Percentiles rank a stretch among this genome's conserved stretches.
phyloP scores from a whole-genome alignment of 2,888 invertebrate genomes.

The Synanthedon formicaeformis region DNA sequence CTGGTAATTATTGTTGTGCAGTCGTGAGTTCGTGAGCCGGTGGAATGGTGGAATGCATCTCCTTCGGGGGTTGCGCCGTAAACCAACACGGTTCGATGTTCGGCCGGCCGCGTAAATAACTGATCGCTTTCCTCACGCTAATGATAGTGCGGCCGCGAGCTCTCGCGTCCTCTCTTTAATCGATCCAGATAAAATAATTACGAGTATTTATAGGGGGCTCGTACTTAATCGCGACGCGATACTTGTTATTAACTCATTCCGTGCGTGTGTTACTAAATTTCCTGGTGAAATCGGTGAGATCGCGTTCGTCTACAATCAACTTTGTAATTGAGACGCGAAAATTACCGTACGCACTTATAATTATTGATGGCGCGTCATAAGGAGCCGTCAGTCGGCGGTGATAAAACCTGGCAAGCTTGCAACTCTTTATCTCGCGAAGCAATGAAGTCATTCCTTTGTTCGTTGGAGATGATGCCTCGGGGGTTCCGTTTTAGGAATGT shows the following conservation, averaged over 20 bases:
- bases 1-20: slow-evolving; percentile 70
- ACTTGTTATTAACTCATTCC: slow-evolving; percentile 36
- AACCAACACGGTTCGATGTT: slow-evolving; percentile 53
- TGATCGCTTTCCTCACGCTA: slow-evolving; percentile 64
- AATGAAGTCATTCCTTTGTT: slow-evolving; percentile 65
- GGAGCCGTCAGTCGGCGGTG: background rate
- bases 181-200: slow-evolving; percentile 64
- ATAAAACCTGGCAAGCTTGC: background rate
- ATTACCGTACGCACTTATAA: slow-evolving; percentile 1
- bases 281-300: slow-evolving; percentile 43
- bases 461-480: slow-evolving; percentile 34
- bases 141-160: slow-evolving; percentile 59
- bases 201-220: slow-evolving; percentile 56
- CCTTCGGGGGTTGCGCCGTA: slow-evolving; percentile 70
- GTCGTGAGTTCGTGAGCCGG: slow-evolving; percentile 69
- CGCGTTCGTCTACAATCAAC: slow-evolving; percentile 35
- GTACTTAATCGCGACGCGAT: slow-evolving; percentile 49
- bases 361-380: background rate
- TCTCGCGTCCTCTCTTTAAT: slow-evolving; percentile 52
- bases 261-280: slow-evolving; percentile 38
- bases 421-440: background rate
- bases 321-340: slow-evolving; percentile 25
- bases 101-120: slow-evolving; percentile 55
- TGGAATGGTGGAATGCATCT: slow-evolving; percentile 68
- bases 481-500: slow-evolving; percentile 40